phyloP scores from a whole-genome alignment of 2,113 vertebrate genomes.

The Microcebus lehilahytsara region DNA sequence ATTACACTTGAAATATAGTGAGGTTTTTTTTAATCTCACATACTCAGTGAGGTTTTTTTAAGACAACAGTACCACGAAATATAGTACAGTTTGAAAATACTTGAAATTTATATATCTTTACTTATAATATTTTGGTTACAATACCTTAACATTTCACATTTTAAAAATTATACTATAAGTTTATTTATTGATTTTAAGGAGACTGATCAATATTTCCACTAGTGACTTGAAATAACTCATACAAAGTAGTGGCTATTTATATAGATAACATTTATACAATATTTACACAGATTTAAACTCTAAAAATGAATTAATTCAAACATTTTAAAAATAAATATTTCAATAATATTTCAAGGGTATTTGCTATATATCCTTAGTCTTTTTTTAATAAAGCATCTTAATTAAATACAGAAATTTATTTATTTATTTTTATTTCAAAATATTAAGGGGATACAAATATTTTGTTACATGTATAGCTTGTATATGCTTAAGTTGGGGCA shows the following conservation, averaged over 20 bases:
- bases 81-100: neutral
- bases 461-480: no score
- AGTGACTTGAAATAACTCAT: slow-evolving; percentile 74
- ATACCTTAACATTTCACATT: slow-evolving; percentile 49
- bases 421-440: no score
- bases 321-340: neutral
- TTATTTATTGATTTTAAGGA: slow-evolving; percentile 73
- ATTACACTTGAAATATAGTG: neutral
- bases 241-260: slow-evolving; percentile 33
- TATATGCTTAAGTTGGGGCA: no score
- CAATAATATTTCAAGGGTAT: slow-evolving; percentile 17
- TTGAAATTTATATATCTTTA: neutral
- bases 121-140: slow-evolving; percentile 49
- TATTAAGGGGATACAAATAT: no score
- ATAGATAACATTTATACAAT: neutral
- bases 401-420: no score
- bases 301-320: neutral
- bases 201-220: slow-evolving; percentile 72
- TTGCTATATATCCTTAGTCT: neutral
- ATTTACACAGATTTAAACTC: neutral
- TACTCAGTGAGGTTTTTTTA: neutral
- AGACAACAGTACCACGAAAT: neutral
- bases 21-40: neutral
- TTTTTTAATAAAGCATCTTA: neutral
- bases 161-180: slow-evolving; percentile 52